These are phyloP conservation scores for Tangara arthus DNA, from an alignment of 2,797 vertebrate species.

Conservation along the genomic window DNA sequence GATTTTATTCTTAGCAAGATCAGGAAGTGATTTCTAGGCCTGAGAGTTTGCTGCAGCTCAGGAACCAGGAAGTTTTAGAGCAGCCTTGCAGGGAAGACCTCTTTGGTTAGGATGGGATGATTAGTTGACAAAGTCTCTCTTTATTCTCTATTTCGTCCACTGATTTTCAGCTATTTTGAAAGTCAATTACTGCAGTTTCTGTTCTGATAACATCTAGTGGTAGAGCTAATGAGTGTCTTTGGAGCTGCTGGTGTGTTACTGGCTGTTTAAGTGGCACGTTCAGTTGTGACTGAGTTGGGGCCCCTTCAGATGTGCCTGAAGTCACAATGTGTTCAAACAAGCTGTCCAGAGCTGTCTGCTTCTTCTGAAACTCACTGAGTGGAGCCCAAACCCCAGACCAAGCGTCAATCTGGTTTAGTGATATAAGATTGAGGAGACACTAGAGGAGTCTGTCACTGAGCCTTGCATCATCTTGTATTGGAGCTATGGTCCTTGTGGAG, in stretches of 20 bases:
- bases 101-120: not conserved
- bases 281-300: not conserved
- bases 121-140: not conserved
- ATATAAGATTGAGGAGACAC: not conserved
- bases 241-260: not conserved
- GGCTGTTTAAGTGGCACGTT: not conserved
- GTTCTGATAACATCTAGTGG: not conserved
- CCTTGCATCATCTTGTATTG: fast-evolving
- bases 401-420: not conserved
- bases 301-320: not conserved
- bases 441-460: not conserved
- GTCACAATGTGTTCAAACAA: not conserved
- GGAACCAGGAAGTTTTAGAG: not conserved
- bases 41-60: not conserved
- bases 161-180: conserved; percentile 1
- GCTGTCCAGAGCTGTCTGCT: not conserved
- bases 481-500: not conserved
- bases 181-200: not conserved
- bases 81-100: not conserved
- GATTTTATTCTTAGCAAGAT: not conserved
- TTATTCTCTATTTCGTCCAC: not conserved
- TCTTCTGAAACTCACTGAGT: not conserved
- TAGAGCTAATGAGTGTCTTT: not conserved
- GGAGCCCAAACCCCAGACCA: not conserved
- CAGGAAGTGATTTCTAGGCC: not conserved